Percentiles rank a stretch among this genome's conserved stretches.
Evolutionary conservation across 2,797 vertebrate genomes (phyloP).

Genomic region (Macropus fuliginosus): DNA sequence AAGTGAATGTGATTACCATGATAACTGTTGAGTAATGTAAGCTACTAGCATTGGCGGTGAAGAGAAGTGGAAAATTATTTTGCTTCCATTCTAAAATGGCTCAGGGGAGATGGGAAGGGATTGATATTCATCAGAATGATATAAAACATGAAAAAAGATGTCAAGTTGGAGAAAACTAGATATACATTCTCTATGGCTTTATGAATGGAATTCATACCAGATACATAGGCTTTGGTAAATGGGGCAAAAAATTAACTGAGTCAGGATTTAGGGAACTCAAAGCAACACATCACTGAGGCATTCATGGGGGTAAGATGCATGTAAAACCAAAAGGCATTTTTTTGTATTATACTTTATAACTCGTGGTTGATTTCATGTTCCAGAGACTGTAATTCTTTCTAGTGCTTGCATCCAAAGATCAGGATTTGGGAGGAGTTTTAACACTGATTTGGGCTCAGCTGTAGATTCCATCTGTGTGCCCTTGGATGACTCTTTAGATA

Average conservation of each 20-base stretch:
- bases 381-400: neutral
- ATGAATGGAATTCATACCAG: neutral
- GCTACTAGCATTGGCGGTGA: neutral
- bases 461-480: slow-evolving; percentile 45
- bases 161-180: neutral
- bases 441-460: slow-evolving; percentile 18
- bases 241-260: neutral
- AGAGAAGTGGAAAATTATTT: slow-evolving; percentile 43
- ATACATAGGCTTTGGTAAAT: neutral
- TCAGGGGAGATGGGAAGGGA: neutral
- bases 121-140: neutral
- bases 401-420: neutral
- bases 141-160: neutral
- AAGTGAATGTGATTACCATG: slow-evolving; percentile 66
- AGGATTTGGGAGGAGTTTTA: neutral
- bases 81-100: neutral
- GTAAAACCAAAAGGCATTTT: neutral
- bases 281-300: neutral
- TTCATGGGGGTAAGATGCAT: neutral
- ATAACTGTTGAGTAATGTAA: neutral
- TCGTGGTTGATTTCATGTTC: neutral
- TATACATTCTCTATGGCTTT: neutral
- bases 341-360: neutral
- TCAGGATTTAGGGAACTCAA: neutral
- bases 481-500: slow-evolving; percentile 41